Conservation (phyloP, 2,113 vertebrate genomes). For the Panurus biarmicus region DNA sequence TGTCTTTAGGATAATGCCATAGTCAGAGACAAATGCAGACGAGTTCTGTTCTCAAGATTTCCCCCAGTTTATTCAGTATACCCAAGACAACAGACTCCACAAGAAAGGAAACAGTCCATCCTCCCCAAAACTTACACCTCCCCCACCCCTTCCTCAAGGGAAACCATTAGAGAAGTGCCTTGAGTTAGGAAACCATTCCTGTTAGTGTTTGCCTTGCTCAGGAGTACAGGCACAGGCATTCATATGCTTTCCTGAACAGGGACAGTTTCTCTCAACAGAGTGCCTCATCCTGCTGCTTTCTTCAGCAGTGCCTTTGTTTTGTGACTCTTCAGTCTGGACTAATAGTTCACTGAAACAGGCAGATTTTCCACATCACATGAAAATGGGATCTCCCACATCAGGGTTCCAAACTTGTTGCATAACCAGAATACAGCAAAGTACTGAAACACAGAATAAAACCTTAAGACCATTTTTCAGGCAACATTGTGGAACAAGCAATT, state of each 20-base stretch:
- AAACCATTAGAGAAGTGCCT: background rate
- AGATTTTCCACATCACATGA: background rate
- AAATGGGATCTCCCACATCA: background rate
- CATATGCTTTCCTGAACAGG: background rate
- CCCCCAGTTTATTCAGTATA: background rate
- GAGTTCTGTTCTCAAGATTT: background rate
- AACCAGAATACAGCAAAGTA: background rate
- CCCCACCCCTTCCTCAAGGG: accelerated
- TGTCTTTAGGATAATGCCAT: background rate
- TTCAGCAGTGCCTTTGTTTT: background rate
- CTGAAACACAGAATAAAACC: background rate
- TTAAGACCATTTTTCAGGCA: background rate
- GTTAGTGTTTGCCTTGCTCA: background rate
- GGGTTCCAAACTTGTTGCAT: background rate
- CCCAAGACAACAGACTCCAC: background rate
- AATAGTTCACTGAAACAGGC: background rate
- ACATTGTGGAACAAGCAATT: background rate
- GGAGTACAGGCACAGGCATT: accelerated
- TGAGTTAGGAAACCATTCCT: background rate
- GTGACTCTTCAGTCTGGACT: background rate
- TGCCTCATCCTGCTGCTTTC: background rate
- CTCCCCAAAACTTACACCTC: background rate
- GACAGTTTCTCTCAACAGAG: background rate
- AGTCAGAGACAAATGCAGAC: background rate
- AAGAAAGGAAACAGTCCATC: background rate